Conservation (phyloP, 2,797 vertebrate species). For the Hapalemur alaotrensis region DNA sequence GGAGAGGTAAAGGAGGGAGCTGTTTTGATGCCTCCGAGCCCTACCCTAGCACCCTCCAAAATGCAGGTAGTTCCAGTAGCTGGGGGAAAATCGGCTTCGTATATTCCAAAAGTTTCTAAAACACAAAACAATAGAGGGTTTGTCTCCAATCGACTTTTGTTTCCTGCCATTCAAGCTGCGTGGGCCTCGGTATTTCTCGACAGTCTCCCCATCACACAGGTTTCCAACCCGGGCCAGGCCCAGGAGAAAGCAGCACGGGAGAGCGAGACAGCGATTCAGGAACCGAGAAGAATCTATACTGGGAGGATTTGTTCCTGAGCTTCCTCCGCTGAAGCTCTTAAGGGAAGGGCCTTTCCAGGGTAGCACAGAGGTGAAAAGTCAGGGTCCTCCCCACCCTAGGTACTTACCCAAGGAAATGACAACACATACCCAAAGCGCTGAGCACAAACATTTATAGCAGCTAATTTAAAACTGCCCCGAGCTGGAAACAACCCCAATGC, state of each 20-base stretch:
- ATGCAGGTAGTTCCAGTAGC: constrained; percentile 51
- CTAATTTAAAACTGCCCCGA: not conserved
- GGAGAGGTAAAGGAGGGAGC: not conserved
- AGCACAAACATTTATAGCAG: not conserved
- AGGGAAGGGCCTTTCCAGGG: not conserved
- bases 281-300: fast-evolving
- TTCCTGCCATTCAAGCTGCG: constrained; percentile 75
- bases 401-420: not conserved
- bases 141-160: constrained; percentile 53
- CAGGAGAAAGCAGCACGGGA: not conserved
- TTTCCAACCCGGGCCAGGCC: fast-evolving
- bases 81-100: constrained; percentile 45
- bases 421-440: too few relatives aligned
- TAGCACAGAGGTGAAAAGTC: not conserved
- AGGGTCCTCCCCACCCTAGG: not conserved
- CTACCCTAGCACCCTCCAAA: not conserved
- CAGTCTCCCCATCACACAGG: not conserved
- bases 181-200: not conserved
- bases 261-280: too few relatives aligned
- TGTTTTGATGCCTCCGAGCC: not conserved
- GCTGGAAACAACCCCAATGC: not conserved
- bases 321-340: too few relatives aligned
- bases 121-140: constrained; percentile 69
- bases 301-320: not conserved
- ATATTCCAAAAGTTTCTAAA: constrained; percentile 60